Percentiles rank a stretch among this genome's conserved stretches.
Evolutionary conservation across 2,797 vertebrate genomes (phyloP).

Genomic region (Delichon dasypus): DNA sequence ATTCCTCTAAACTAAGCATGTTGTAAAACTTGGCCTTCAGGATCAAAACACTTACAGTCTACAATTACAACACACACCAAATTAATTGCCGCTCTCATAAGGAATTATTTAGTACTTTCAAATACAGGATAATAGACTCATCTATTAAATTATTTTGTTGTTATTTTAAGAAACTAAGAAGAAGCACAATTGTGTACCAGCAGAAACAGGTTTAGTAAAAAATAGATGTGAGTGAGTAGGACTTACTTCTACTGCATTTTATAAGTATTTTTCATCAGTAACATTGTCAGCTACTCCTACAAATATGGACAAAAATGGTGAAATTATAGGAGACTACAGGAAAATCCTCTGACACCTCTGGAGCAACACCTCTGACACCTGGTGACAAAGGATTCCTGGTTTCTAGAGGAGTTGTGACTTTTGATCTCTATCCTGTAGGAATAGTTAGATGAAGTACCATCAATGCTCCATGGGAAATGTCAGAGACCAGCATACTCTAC

Average conservation of each 20-base stretch:
- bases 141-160: not conserved
- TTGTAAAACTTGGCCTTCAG: not conserved
- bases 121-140: not conserved
- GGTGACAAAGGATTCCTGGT: not conserved
- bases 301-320: accelerated
- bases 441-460: not conserved
- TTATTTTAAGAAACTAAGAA: not conserved
- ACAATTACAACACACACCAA: not conserved
- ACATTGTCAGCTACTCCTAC: not conserved
- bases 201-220: not conserved
- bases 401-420: not conserved
- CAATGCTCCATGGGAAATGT: not conserved
- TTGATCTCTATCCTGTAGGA: not conserved
- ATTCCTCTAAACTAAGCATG: not conserved
- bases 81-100: not conserved
- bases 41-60: not conserved
- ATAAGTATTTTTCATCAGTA: not conserved
- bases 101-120: not conserved
- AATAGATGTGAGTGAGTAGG: not conserved
- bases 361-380: not conserved
- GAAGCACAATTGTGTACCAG: not conserved
- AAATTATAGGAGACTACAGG: not conserved
- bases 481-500: not conserved
- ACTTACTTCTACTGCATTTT: not conserved
- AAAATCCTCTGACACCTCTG: too few relatives aligned